Evolutionary conservation across 2,888 invertebrate genomes (phyloP).

Genomic region (Polyommatus icarus): DNA sequence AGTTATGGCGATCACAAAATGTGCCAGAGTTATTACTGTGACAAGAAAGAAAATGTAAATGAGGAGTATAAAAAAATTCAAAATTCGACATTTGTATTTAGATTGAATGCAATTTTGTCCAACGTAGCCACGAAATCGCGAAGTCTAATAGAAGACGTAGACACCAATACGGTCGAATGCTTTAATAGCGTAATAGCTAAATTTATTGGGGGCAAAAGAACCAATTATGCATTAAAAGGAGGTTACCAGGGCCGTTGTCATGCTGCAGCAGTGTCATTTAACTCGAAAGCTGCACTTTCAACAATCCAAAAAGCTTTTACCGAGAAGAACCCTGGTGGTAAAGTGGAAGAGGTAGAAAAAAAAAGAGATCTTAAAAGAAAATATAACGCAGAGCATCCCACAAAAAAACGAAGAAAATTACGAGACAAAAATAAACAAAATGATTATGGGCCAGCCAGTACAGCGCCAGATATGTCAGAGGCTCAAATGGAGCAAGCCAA

Average conservation of each 20-base stretch:
- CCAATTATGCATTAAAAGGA: slow-evolving; percentile 36
- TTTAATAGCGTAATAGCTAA: slow-evolving; percentile 40
- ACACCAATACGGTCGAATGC: slow-evolving; percentile 37
- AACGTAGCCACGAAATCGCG: slow-evolving; percentile 33
- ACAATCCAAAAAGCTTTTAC: background rate
- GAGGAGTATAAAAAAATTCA: slow-evolving; percentile 19
- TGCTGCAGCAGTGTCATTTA: slow-evolving; percentile 35
- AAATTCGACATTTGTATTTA: slow-evolving; percentile 33
- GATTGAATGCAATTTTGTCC: slow-evolving; percentile 32
- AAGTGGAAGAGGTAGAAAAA: background rate
- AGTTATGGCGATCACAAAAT: slow-evolving; percentile 9
- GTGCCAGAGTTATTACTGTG: slow-evolving; percentile 20
- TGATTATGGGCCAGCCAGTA: slow-evolving; percentile 28
- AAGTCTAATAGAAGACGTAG: slow-evolving; percentile 37
- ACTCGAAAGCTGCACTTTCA: background rate
- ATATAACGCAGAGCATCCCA: background rate
- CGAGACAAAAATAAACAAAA: slow-evolving; percentile 6
- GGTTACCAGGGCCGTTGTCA: slow-evolving; percentile 35
- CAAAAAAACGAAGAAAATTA: background rate
- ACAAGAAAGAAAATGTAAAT: background rate
- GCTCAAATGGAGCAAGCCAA: background rate
- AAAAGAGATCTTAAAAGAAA: background rate
- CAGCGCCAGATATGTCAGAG: background rate
- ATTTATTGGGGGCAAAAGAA: slow-evolving; percentile 41
- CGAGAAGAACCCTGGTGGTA: background rate